Base-by-base conservation (phyloP, 2,888 invertebrate genomes). In the Andrena flavipes region DNA sequence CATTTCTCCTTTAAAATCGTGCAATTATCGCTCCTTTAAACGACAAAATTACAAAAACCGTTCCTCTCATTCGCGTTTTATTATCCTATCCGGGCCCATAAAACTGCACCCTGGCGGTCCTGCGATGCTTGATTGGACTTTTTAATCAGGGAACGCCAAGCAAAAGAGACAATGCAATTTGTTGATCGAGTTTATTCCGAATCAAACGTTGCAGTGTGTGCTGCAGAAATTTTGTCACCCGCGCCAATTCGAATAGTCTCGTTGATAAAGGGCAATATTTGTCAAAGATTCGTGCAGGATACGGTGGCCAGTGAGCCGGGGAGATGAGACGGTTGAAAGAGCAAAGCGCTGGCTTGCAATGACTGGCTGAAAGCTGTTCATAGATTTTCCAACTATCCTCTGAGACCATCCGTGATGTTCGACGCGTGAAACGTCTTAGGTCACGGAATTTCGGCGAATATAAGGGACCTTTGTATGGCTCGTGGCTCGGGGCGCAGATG, bases 331-430 rank as follows among this genome's bases (percentile, higher is more conserved):
- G 49, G 16, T 48, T 20, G 33, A 35, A 70, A 75, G 73, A 68
- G 65, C 13, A 33, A 42, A 29, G 23, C 42, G 42, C 16, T 68
- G 60, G n/a, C 54, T 56, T 48, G 23, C 54, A 60, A 65, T 35
- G 68, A 78, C 71, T 67, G 68, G 64, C n/a, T 30, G 69, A 60
- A 76, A 71, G 68, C n/a, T 26, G 56, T 56, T 26, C 26, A 10
- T 56, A 10, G 56, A 23, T 72, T 65, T 68, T 26, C 49, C n/a
- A 49, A 63, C 33, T 80, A 49, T 56, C 23, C 49, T 71, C 26
- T 20, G 10, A 59, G 51, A 51, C 51, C 20, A n/a, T 51, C 26
- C 16, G 13, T 16, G 42, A 42, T 16, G 42, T 42, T 42, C 16
- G 42, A 42, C 42, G 42, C 42, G 42, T 16, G 42, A 13, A 42